phyloP scores from a whole-genome alignment of 2,797 vertebrate species.

The Brotogeris chrysoptera region DNA sequence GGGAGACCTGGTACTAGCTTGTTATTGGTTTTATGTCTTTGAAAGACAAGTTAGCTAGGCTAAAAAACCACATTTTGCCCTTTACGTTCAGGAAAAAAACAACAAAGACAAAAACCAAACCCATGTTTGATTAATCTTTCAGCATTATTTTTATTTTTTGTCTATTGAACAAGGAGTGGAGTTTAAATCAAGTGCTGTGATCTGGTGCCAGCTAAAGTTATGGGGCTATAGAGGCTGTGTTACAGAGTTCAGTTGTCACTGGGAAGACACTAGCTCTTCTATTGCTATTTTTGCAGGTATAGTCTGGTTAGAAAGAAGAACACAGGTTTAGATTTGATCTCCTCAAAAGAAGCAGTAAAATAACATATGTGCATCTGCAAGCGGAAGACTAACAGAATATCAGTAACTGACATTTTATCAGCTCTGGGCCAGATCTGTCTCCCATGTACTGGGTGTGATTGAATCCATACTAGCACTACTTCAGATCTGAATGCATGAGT shows the following conservation, averaged over 20 bases:
- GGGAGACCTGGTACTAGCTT: neutral
- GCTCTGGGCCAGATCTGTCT: neutral
- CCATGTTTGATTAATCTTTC: neutral
- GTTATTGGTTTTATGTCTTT: neutral
- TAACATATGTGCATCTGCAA: neutral
- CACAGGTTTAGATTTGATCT: neutral
- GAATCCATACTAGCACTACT: neutral
- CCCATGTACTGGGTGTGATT: neutral
- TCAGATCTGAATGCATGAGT: neutral
- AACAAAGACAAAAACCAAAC: neutral
- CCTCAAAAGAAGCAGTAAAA: neutral
- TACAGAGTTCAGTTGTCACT: neutral
- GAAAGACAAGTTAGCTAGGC: neutral
- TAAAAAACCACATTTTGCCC: neutral
- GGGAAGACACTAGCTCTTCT: neutral
- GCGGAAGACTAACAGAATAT: neutral
- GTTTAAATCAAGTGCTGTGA: slow-evolving; percentile 42
- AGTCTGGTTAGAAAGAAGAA: neutral
- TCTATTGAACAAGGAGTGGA: slow-evolving; percentile 25
- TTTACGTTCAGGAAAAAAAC: neutral
- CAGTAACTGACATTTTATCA: neutral
- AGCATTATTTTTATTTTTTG: slow-evolving; percentile 25
- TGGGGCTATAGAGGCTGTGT: neutral
- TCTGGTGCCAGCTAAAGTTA: slow-evolving; percentile 30
- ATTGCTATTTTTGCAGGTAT: slow-evolving; percentile 22